phyloP scores from a whole-genome alignment of 53 echinoderm and acorn worm species.

The Glandiceps talaboti region DNA sequence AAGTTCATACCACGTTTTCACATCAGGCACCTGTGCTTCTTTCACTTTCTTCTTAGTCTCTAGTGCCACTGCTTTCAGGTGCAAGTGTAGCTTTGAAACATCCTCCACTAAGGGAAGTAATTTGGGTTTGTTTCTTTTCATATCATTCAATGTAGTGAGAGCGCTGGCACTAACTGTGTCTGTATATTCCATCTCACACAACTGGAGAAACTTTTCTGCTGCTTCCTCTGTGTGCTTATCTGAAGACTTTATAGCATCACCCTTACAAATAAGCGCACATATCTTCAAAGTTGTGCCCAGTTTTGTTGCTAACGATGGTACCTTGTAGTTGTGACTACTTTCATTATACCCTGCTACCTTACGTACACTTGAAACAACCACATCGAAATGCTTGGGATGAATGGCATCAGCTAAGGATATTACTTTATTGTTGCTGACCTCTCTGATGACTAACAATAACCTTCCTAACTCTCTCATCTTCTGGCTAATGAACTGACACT shows the following conservation, averaged over 20 bases:
- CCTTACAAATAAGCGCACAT: constrained; percentile 31
- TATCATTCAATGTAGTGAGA: constrained; percentile 7
- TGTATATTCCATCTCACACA: constrained; percentile 22
- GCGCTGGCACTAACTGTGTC: constrained; percentile 18
- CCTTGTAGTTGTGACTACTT: constrained; percentile 5
- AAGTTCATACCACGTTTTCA: constrained; percentile 6
- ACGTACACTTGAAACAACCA: constrained; percentile 30
- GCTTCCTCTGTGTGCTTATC: neutral
- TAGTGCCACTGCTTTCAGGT: neutral
- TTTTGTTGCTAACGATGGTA: constrained; percentile 29
- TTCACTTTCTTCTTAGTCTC: neutral
- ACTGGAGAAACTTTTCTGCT: constrained; percentile 13
- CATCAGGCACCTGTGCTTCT: neutral
- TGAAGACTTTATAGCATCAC: neutral
- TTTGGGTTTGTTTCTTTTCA: constrained; percentile 21
- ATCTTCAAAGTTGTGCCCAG: constrained; percentile 30
- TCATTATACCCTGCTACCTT: constrained; percentile 25
- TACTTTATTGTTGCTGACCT: neutral
- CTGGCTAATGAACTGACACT: neutral
- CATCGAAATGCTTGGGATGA: constrained; percentile 29
- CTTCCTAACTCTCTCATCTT: neutral
- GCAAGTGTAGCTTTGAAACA: constrained; percentile 8
- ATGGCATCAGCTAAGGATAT: constrained; percentile 29
- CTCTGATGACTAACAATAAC: neutral
- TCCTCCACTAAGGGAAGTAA: constrained; percentile 15